These are phyloP conservation scores for Setophaga kirtlandii DNA, from an alignment of 2,113 vertebrate genomes.

Conservation along the genomic window DNA sequence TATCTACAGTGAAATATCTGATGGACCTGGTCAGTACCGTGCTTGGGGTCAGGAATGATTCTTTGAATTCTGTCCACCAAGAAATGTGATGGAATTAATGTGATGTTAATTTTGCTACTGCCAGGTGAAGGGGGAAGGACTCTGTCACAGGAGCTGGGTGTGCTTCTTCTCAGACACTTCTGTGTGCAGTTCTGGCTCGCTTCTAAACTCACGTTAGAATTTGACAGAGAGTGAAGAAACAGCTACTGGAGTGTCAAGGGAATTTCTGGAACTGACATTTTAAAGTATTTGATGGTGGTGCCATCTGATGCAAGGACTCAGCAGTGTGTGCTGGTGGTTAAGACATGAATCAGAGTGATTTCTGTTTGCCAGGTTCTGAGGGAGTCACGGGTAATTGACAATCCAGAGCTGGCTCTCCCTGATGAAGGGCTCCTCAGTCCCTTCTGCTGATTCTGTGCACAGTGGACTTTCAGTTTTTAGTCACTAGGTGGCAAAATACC, in stretches of 20 bases:
- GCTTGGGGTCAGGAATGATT: neutral
- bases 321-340: neutral
- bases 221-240: neutral
- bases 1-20: neutral
- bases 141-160: neutral
- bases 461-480: constrained; percentile 10
- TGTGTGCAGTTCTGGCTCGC: neutral
- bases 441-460: neutral
- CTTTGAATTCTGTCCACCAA: neutral
- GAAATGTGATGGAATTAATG: neutral
- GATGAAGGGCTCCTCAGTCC: neutral
- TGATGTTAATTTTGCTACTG: neutral
- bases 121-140: neutral
- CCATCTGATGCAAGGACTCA: neutral
- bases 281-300: neutral
- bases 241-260: neutral
- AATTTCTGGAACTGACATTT: neutral
- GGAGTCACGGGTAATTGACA: neutral
- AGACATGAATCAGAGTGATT: neutral
- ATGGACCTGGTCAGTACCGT: neutral
- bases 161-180: neutral
- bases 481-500: constrained; percentile 60
- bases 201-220: neutral
- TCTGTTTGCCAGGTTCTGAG: constrained; percentile 2
- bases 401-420: neutral